These are phyloP conservation scores for Phoenoteleia sp. DNA, from an alignment of 2,888 invertebrate species.

Conservation along the genomic window DNA sequence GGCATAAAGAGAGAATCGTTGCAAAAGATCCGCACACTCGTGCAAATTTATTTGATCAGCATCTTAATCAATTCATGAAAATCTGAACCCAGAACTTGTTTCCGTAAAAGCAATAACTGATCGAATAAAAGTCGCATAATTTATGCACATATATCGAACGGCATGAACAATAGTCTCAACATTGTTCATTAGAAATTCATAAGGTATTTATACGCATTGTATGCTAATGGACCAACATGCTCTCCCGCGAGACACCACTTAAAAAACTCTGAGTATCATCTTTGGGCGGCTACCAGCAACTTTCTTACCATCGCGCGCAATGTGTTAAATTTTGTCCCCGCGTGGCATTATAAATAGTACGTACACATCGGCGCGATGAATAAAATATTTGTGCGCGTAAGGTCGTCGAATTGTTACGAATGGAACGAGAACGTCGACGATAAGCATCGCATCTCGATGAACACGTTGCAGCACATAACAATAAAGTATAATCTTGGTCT, in stretches of 20 bases:
- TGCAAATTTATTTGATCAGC: background rate
- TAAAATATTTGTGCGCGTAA: slow-evolving; percentile 21
- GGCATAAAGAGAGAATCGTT: too few species aligned
- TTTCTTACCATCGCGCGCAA: slow-evolving; percentile 22
- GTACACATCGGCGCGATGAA: slow-evolving; percentile 1
- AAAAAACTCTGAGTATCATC: slow-evolving; percentile 53
- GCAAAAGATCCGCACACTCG: too few species aligned
- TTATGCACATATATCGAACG: slow-evolving; percentile 44
- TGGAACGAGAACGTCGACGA: slow-evolving; percentile 8
- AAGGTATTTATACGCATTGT: slow-evolving; percentile 58
- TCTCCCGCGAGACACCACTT: slow-evolving; percentile 28
- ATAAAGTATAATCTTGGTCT: slow-evolving; percentile 10
- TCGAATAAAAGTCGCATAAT: slow-evolving; percentile 30
- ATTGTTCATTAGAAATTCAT: slow-evolving; percentile 53
- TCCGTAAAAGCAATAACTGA: slow-evolving; percentile 33
- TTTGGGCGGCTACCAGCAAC: slow-evolving; percentile 35
- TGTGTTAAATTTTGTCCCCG: slow-evolving; percentile 23
- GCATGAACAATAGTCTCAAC: slow-evolving; percentile 46
- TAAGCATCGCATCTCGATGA: slow-evolving; percentile 7
- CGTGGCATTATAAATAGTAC: slow-evolving; percentile 18
- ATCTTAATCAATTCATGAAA: background rate
- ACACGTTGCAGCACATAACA: slow-evolving; percentile 18
- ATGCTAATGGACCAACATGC: slow-evolving; percentile 49
- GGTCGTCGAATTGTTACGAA: background rate
- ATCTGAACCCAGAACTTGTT: background rate